phyloP scores from a whole-genome alignment of 2,113 vertebrate species.

The Anolis sagrei region DNA sequence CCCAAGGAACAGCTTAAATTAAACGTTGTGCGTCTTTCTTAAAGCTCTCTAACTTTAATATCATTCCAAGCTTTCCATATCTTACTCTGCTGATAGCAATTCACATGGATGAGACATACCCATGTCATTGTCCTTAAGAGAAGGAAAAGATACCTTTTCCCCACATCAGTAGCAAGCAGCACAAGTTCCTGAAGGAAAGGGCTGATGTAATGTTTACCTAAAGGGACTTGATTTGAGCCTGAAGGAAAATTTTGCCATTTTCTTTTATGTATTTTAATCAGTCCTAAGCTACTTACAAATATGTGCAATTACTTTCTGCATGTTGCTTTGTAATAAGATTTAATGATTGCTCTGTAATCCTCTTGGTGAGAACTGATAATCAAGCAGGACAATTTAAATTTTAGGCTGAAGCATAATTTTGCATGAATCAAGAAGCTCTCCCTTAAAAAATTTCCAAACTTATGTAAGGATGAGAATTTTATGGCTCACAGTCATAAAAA shows the following conservation, averaged over 20 bases:
- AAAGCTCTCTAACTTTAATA: conserved; percentile 38
- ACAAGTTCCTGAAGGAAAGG: conserved; percentile 43
- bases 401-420: conserved; percentile 47
- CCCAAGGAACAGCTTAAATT: conserved; percentile 61
- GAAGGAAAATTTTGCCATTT: conserved; percentile 71
- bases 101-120: not conserved
- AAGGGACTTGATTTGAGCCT: conserved; percentile 61
- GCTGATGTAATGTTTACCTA: conserved; percentile 58
- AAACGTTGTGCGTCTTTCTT: conserved; percentile 36
- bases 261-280: conserved; percentile 82
- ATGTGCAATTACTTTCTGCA: conserved; percentile 80
- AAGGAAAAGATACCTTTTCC: conserved; percentile 44
- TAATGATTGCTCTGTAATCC: conserved; percentile 74
- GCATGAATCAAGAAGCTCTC: conserved; percentile 21
- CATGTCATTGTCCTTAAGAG: conserved; percentile 39
- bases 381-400: conserved; percentile 72
- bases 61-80: conserved; percentile 31
- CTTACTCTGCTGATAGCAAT: conserved; percentile 25
- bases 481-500: conserved; percentile 22
- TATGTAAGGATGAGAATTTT: conserved; percentile 58
- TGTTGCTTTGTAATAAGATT: conserved; percentile 78
- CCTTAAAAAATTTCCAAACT: conserved; percentile 49
- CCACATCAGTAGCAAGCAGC: not conserved
- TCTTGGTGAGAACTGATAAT: conserved; percentile 74
- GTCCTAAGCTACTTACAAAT: conserved; percentile 84